phyloP scores from a whole-genome alignment of 2,888 invertebrate species.

The Margaritifera margaritifera region DNA sequence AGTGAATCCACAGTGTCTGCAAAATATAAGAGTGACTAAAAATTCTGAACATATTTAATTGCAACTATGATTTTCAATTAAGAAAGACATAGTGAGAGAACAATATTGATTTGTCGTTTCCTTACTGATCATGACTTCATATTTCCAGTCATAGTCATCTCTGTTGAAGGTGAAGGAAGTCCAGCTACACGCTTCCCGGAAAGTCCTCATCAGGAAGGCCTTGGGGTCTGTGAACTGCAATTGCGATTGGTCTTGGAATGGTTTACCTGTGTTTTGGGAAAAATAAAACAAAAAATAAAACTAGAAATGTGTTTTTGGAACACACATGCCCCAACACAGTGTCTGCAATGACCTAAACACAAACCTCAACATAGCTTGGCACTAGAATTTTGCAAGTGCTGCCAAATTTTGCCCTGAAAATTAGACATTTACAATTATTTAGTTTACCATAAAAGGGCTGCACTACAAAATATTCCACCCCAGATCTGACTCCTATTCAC shows the following conservation, averaged over 20 bases:
- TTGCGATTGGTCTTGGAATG: constrained; percentile 62
- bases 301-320: not conserved
- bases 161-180: constrained; percentile 71
- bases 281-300: constrained; percentile 6
- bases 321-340: too few species aligned
- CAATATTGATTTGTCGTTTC: constrained; percentile 10
- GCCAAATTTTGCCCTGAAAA: too few species aligned
- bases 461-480: too few species aligned
- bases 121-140: constrained; percentile 71
- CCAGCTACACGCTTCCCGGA: constrained; percentile 72
- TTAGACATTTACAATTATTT: too few species aligned
- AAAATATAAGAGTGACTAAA: too few species aligned
- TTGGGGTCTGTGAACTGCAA: constrained; percentile 54
- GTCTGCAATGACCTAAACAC: not conserved
- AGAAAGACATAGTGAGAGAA: not conserved
- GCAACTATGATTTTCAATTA: not conserved
- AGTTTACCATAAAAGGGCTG: too few species aligned
- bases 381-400: too few species aligned
- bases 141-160: constrained; percentile 71
- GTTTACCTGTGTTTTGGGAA: constrained; percentile 56
- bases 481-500: too few species aligned
- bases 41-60: not conserved
- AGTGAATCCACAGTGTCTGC: too few species aligned
- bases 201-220: constrained; percentile 61
- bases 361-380: too few species aligned